Evolutionary conservation across 2,113 vertebrate genomes (phyloP), one percentile per base, ranked within the genome.

Genomic region (Myotis brandtii): DNA sequence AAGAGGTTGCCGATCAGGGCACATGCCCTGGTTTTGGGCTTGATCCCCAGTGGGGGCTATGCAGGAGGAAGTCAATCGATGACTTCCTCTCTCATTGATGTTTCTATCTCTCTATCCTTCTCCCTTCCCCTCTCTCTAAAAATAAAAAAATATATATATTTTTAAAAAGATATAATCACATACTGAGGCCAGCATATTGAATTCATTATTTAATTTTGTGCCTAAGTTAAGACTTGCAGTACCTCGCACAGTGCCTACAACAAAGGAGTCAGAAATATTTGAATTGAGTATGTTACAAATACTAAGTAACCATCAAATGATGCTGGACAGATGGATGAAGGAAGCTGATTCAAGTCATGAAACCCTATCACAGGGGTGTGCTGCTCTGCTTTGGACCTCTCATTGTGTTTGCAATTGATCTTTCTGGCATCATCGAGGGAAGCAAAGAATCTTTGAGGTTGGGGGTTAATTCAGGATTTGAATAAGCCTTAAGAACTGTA

Each of bases 181-280:
- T 18, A 59, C 23, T 32, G 12, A 92, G 75, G 52, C 85, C 80
- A 91, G 91, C 5, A 25, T 14, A n/a, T 20, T 83, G 62, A 95
- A 86, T 13, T 69, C 34, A 32, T 85, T 76, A 79, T 50, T 85
- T 40, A 80, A 25, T 89, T 85, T 62, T 82, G 13, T 82, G 48
- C 79, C 17, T 32, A 81, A 54, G 12, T 82, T 54, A 86, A 84
- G 50, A 14, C 16, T 59, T 85, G 27, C 32, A 40, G 13, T 67
- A 20, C 76, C 9, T 77, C 56, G 50, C 23, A 82, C 37, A 62
- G 34, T 32, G 30, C 32, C 40, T 56, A 2, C 89, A 86, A 86
- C 76, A 92, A 43, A 69, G 2, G 10, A 17, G 46, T 96, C 81
- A 77, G n/a, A 92, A 70, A 76, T 67, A 92, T 11, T 9, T 56